Evolutionary conservation across 2,113 vertebrate species (phyloP).

Genomic region (Equus quagga): DNA sequence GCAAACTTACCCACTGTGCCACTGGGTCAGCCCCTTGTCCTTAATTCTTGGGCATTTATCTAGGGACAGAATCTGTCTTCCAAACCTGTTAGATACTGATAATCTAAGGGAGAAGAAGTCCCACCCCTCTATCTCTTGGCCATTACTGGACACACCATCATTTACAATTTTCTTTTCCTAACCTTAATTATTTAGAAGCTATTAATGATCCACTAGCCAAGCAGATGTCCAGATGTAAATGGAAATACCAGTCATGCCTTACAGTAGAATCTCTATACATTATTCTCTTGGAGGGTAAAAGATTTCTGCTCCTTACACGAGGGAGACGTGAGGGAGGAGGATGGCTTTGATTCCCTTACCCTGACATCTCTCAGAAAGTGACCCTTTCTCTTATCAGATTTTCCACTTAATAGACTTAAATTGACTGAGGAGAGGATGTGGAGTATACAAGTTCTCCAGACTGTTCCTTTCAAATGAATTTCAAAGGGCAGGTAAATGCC

Average conservation of each 20-base stretch:
- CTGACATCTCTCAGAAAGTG: not conserved
- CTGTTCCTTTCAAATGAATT: not conserved
- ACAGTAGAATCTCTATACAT: not conserved
- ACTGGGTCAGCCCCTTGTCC: not conserved
- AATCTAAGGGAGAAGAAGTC: not conserved
- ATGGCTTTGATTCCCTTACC: not conserved
- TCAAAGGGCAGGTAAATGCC: not conserved
- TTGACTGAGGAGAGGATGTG: accelerated
- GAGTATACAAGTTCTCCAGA: not conserved
- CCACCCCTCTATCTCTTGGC: not conserved
- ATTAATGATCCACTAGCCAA: no score
- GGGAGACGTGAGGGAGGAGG: not conserved
- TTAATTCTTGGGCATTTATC: not conserved
- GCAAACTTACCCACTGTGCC: no score
- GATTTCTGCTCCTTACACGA: not conserved
- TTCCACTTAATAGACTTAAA: not conserved
- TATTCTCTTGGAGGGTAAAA: not conserved
- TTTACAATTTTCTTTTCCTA: not conserved
- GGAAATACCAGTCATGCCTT: not conserved
- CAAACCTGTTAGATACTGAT: not conserved
- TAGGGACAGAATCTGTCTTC: not conserved
- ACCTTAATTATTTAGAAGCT: not conserved
- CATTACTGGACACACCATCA: accelerated
- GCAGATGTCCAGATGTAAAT: not conserved
- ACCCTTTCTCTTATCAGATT: not conserved